phyloP scores from a whole-genome alignment of 2,888 invertebrate species.

The Yponomeuta evonymella region DNA sequence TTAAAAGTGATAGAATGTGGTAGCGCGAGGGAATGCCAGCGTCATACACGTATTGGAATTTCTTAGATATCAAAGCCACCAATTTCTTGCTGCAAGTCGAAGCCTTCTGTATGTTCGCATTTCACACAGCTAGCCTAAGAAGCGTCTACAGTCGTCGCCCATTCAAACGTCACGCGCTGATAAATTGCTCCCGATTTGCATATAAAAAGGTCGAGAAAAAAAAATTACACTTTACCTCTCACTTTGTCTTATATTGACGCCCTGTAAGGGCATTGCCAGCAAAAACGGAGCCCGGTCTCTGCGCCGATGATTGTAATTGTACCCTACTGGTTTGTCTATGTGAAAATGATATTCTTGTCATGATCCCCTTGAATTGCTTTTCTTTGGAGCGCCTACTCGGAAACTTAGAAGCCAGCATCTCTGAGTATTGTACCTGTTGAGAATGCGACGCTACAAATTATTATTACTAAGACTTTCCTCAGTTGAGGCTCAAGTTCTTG shows the following conservation, averaged over 20 bases:
- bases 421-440: background rate
- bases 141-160: conserved; percentile 34
- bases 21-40: too few species aligned
- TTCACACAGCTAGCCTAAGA: background rate
- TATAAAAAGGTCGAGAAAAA: conserved; percentile 55
- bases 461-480: background rate
- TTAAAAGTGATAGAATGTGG: too few species aligned
- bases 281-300: background rate
- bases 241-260: conserved; percentile 44
- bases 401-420: background rate
- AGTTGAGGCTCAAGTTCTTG: background rate
- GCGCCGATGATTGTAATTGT: background rate
- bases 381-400: background rate
- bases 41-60: too few species aligned
- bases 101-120: background rate
- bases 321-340: background rate
- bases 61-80: too few species aligned
- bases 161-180: conserved; percentile 64
- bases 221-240: conserved; percentile 43
- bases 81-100: background rate
- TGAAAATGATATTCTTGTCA: background rate
- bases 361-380: background rate
- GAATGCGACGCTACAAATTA: background rate
- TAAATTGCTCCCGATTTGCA: conserved; percentile 66
- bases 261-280: conserved; percentile 26